Evolutionary conservation across 2,888 invertebrate genomes (phyloP), one percentile per base, ranked within the genome.

Genomic region (Diplazon laetatorius): DNA sequence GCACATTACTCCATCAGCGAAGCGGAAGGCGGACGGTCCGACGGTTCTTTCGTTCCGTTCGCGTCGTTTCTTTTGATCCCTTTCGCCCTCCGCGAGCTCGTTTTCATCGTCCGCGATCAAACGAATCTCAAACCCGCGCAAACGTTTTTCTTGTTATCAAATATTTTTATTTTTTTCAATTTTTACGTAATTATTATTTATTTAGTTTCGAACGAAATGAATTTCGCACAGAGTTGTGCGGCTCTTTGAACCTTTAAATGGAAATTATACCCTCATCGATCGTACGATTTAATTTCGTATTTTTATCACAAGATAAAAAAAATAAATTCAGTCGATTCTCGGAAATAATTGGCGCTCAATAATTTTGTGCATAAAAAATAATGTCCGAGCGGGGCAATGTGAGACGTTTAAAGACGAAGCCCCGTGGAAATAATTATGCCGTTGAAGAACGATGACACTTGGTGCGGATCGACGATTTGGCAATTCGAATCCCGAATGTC

Each of bases 1-100:
- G 89, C 89, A 87, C 82, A 87, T 90, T 89, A 88, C 88, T 89
- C 84, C 89, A 89, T 89, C 89, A 88, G 87, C 55, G 85, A 78
- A 85, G 82, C 88, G 88, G 87, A 87, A 88, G 86, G 84, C 85
- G 86, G 84, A 83, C 83, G 84, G 68, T 84, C 83, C n/a, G n/a
- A 81, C 74, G 81, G 83, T 82, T 42, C 42, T 57, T 72, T 75
- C 72, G 72, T 50, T 63, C 66, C 62, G 75, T 76, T 76, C 76
- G 35, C 79, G 82, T 80, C 85, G 84, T 86, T 83, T 77, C 86
- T 78, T 87, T 88, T 88, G 87, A 87, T 86, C 86, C 84, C 78
- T 30, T 30, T 14, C 55, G n/a, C 74, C 52, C 69, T 69, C 71
- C 44, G 30, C 39, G 60, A 39, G 42, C 22, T 4, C 30, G 25